Percentiles rank a stretch among this genome's conserved stretches.
Evolutionary conservation across 2,797 vertebrate genomes (phyloP).

Genomic region (Philypnodon macrostomus): DNA sequence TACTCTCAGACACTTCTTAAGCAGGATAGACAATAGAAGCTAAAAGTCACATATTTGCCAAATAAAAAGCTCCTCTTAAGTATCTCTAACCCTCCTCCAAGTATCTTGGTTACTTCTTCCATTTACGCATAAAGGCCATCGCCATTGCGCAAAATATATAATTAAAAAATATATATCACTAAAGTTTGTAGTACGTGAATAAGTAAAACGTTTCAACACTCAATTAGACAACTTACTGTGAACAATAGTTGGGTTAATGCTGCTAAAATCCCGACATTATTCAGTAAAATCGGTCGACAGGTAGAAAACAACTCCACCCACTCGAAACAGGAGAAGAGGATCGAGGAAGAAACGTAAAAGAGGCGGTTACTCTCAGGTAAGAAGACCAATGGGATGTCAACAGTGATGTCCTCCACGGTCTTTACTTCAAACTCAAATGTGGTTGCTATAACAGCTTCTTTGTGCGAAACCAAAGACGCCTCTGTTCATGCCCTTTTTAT

Average conservation of each 20-base stretch:
- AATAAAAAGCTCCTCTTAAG: too few species aligned
- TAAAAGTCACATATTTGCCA: not conserved
- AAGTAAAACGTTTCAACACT: not conserved
- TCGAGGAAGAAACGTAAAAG: slow-evolving; percentile 2
- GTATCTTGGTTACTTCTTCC: too few species aligned
- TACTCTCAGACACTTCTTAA: too few species aligned
- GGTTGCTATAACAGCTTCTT: slow-evolving; percentile 27
- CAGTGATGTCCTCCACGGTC: too few species aligned
- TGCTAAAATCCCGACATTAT: not conserved
- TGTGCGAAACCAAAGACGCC: slow-evolving; percentile 34
- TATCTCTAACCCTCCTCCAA: too few species aligned
- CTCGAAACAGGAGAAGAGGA: too few species aligned
- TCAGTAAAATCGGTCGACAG: slow-evolving; percentile 5
- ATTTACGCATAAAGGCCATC: too few species aligned
- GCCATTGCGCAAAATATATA: too few species aligned
- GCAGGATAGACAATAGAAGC: too few species aligned
- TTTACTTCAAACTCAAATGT: not conserved
- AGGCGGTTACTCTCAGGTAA: slow-evolving; percentile 1
- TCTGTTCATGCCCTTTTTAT: slow-evolving; percentile 13
- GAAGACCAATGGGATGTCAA: not conserved
- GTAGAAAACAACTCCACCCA: slow-evolving; percentile 5
- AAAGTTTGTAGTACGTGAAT: not conserved
- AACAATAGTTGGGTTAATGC: not conserved
- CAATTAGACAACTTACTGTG: slow-evolving; percentile 2
- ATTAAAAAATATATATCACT: not conserved